Evolutionary conservation across 1,140 invertebrate genomes (phyloP).

Genomic region (Drosophila watanabei): DNA sequence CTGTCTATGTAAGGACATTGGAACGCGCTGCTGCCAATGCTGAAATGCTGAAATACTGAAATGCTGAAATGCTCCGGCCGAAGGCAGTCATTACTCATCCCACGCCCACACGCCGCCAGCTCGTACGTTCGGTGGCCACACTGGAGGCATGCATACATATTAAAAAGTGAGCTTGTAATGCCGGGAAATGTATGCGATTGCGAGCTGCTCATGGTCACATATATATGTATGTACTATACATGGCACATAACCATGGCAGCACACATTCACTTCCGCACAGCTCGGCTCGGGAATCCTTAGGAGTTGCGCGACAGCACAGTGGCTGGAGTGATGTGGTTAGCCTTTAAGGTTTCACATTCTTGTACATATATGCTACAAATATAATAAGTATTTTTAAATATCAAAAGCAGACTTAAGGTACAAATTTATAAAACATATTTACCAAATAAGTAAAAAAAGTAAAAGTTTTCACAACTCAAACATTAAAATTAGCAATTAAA

Average conservation of each 20-base stretch:
- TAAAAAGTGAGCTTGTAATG: slow-evolving; percentile 12
- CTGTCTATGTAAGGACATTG: slow-evolving; percentile 67
- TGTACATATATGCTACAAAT: neutral
- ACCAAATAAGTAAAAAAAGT: neutral
- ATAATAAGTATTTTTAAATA: neutral
- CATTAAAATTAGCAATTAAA: neutral
- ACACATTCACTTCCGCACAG: slow-evolving; percentile 52
- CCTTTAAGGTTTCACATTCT: neutral
- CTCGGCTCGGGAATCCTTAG: slow-evolving; percentile 4
- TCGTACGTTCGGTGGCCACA: slow-evolving; percentile 52
- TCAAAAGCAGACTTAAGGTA: neutral
- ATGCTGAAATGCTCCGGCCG: slow-evolving; percentile 25
- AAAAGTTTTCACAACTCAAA: neutral
- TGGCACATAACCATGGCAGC: slow-evolving; percentile 8
- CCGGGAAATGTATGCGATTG: slow-evolving; percentile 35
- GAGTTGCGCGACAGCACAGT: slow-evolving; percentile 9
- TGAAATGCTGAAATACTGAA: slow-evolving; percentile 55
- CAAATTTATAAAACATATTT: neutral
- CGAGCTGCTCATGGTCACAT: slow-evolving; percentile 15
- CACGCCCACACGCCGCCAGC: slow-evolving; percentile 44
- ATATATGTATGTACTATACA: neutral
- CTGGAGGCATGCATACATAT: slow-evolving; percentile 25
- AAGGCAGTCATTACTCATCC: slow-evolving; percentile 75
- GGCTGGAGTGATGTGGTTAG: neutral
- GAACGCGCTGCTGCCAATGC: slow-evolving; percentile 69